phyloP scores from a whole-genome alignment of 2,888 invertebrate genomes.

The Mimumesa dahlbomi region DNA sequence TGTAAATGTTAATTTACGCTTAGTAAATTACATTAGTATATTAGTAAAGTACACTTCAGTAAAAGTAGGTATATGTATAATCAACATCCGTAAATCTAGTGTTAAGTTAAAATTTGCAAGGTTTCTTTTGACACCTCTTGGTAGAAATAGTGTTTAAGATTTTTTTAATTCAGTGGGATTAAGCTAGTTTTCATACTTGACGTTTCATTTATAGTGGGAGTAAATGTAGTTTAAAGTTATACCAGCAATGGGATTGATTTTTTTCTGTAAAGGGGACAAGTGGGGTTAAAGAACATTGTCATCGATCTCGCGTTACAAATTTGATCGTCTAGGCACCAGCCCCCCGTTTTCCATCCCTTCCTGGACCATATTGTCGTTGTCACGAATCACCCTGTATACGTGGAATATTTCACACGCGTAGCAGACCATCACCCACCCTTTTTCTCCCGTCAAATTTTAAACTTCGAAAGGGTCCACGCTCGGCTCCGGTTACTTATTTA shows the following conservation, averaged over 20 bases:
- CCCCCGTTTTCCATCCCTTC: conserved; percentile 32
- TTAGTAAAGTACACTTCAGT: too few species aligned
- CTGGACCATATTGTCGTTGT: conserved; percentile 57
- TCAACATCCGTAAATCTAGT: too few species aligned
- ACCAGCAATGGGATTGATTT: not conserved
- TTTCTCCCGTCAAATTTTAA: conserved; percentile 71
- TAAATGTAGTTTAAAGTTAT: not conserved
- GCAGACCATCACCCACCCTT: conserved; percentile 16
- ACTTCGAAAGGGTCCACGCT: conserved; percentile 69
- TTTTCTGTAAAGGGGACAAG: conserved; percentile 2
- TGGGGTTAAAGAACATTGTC: conserved; percentile 6
- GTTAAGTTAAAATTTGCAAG: too few species aligned
- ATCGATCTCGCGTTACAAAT: conserved; percentile 27
- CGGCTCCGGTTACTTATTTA: conserved; percentile 76
- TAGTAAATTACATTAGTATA: too few species aligned
- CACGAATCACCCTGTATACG: conserved; percentile 50
- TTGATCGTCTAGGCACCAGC: conserved; percentile 34
- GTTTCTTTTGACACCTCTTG: too few species aligned
- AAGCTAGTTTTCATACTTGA: too few species aligned
- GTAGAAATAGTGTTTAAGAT: too few species aligned
- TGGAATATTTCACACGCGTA: conserved; percentile 62
- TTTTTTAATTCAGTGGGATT: too few species aligned
- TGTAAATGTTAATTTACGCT: too few species aligned
- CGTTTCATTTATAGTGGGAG: too few species aligned
- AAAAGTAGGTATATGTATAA: too few species aligned